phyloP scores from a whole-genome alignment of 2,797 vertebrate species.

The Schizothorax lantsangensis region DNA sequence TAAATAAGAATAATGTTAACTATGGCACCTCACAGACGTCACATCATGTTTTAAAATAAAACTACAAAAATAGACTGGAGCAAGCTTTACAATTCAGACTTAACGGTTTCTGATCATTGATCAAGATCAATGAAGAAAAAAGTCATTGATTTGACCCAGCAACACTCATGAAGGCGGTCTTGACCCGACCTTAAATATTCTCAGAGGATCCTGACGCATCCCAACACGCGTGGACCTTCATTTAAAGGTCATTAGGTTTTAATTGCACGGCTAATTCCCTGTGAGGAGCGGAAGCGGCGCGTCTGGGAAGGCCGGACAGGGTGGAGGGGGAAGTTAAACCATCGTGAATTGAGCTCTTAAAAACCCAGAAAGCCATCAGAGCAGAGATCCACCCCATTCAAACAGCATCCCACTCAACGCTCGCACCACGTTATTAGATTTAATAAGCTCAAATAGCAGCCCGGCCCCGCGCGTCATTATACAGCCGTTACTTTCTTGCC shows the following conservation, averaged over 20 bases:
- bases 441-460: slow-evolving; percentile 81
- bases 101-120: slow-evolving; percentile 34
- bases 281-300: slow-evolving; percentile 65
- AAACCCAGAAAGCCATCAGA: slow-evolving; percentile 58
- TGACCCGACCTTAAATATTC: slow-evolving; percentile 21
- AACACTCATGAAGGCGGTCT: slow-evolving; percentile 5
- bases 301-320: slow-evolving; percentile 43
- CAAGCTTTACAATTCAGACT: not conserved
- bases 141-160: slow-evolving; percentile 28
- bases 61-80: not conserved
- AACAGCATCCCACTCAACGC: slow-evolving; percentile 70
- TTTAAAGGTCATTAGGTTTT: slow-evolving; percentile 78
- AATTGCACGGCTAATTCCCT: slow-evolving; percentile 72
- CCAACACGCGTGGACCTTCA: slow-evolving; percentile 53
- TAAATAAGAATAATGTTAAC: not conserved
- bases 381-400: slow-evolving; percentile 67
- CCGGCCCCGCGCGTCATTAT: slow-evolving; percentile 80
- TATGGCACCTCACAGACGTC: not conserved
- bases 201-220: slow-evolving; percentile 40
- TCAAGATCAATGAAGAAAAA: slow-evolving; percentile 16
- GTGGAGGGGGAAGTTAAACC: slow-evolving; percentile 36
- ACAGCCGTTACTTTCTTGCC: slow-evolving; percentile 78
- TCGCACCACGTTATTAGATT: slow-evolving; percentile 76
- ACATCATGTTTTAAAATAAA: not conserved
- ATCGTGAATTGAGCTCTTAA: slow-evolving; percentile 21